phyloP scores from a whole-genome alignment of 92 coral and sea anemone species.

The Micromussa lordhowensis region DNA sequence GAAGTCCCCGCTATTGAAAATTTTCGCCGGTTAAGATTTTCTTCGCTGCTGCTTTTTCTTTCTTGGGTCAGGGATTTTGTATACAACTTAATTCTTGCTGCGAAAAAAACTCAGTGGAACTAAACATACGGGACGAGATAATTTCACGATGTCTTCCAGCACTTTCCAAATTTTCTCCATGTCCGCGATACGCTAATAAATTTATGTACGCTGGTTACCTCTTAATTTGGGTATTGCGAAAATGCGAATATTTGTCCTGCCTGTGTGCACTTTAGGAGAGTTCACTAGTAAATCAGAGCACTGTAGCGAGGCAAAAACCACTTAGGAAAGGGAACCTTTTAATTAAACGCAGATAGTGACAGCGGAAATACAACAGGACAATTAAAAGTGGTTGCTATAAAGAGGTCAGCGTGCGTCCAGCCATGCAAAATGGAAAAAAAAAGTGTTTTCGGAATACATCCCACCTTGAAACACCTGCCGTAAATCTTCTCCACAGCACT shows the following conservation, averaged over 20 bases:
- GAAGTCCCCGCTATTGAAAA: constrained; percentile 4
- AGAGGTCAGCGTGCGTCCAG: constrained; percentile 4
- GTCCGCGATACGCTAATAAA: constrained; percentile 33
- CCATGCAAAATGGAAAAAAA: constrained; percentile 10
- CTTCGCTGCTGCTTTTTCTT: neutral
- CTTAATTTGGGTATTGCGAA: constrained; percentile 40
- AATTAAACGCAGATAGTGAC: constrained; percentile 13
- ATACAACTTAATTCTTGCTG: neutral
- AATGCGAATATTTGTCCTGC: constrained; percentile 44
- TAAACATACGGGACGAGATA: constrained; percentile 17
- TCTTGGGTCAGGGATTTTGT: neutral
- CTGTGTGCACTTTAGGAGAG: constrained; percentile 13
- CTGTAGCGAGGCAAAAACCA: neutral
- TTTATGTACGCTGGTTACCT: constrained; percentile 40
- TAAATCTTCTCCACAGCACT: constrained; percentile 8
- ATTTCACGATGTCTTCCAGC: neutral
- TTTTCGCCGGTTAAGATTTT: neutral
- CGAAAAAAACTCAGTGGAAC: neutral
- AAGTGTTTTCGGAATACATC: neutral
- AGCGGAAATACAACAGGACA: constrained; percentile 15
- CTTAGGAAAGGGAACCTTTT: neutral
- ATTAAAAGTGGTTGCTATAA: constrained; percentile 3
- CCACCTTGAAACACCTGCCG: constrained; percentile 31
- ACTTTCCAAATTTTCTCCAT: constrained; percentile 15
- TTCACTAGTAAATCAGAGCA: constrained; percentile 22